Percentiles rank a stretch among this genome's conserved stretches.
Conservation (phyloP, 2,797 vertebrate species). For the Macroramphosus scolopax region DNA sequence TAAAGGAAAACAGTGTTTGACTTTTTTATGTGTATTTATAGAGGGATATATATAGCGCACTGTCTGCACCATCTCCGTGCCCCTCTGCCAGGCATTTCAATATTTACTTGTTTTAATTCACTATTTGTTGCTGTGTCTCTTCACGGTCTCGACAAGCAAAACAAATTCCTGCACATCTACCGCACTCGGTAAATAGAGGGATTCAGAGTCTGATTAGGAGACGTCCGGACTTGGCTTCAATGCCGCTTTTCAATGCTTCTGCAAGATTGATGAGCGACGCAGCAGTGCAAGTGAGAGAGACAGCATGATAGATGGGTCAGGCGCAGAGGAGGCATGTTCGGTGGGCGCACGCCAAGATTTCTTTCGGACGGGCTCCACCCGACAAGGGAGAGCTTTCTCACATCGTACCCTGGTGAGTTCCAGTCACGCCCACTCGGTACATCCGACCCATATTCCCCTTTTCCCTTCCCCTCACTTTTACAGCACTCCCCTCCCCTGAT, state of each 20-base stretch:
- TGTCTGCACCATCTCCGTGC: conserved; percentile 6
- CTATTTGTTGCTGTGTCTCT: conserved; percentile 36
- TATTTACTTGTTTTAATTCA: conserved; percentile 23
- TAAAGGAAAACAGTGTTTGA: conserved; percentile 22
- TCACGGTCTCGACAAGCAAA: conserved; percentile 17
- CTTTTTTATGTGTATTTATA: conserved; percentile 13
- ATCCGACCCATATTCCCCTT: conserved; percentile 21
- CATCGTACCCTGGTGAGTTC: conserved; percentile 39
- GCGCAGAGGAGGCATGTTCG: conserved; percentile 53
- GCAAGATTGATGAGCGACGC: conserved; percentile 50
- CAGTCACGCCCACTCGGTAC: conserved; percentile 15
- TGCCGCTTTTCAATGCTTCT: conserved; percentile 43
- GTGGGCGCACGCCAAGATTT: conserved; percentile 56
- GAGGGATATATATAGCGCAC: neutral
- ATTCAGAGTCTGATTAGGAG: conserved; percentile 33
- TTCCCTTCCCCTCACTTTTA: conserved; percentile 54
- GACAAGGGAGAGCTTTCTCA: conserved; percentile 58
- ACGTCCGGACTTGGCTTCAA: conserved; percentile 29
- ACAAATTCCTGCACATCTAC: conserved; percentile 43
- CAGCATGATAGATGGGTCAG: conserved; percentile 64
- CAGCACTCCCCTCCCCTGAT: conserved; percentile 43
- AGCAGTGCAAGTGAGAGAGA: conserved; percentile 35
- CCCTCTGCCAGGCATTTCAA: conserved; percentile 19
- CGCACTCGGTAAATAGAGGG: conserved; percentile 32
- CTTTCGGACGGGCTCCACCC: conserved; percentile 32